Conservation (phyloP, 2,797 vertebrate genomes). For the Apogon talboti region DNA sequence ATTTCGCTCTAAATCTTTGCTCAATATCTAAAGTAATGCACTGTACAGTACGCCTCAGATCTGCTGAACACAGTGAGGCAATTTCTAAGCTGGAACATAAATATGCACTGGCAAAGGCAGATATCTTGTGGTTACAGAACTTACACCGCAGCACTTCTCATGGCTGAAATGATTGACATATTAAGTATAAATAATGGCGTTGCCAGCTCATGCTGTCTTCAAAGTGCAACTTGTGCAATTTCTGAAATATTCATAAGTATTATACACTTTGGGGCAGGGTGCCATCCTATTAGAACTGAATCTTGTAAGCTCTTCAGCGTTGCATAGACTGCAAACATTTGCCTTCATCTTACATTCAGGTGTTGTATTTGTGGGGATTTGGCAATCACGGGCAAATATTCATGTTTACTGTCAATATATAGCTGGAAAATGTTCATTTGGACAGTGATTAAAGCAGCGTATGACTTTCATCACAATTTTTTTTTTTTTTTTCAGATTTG, state of each 20-base stretch:
- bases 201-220: constrained; percentile 61
- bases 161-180: constrained; percentile 81
- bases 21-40: constrained; percentile 28
- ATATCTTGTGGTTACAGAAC: constrained; percentile 76
- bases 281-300: constrained; percentile 8
- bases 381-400: too few relatives aligned
- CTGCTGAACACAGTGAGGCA: constrained; percentile 48
- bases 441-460: too few relatives aligned
- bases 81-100: constrained; percentile 68
- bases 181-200: constrained; percentile 82
- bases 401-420: too few relatives aligned
- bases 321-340: too few relatives aligned
- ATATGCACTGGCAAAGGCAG: constrained; percentile 74
- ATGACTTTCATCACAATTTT: too few relatives aligned
- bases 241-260: constrained; percentile 69
- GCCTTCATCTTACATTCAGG: too few relatives aligned
- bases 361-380: too few relatives aligned
- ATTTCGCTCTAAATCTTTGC: constrained; percentile 17
- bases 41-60: constrained; percentile 43
- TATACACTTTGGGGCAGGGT: constrained; percentile 39
- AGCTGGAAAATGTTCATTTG: too few relatives aligned
- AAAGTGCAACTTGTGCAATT: constrained; percentile 79
- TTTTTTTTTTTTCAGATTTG: too few relatives aligned
- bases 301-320: neutral
- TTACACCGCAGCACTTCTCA: constrained; percentile 70